A percentile compares a stretch with the other conserved stretches of the same genome.
phyloP scores from a whole-genome alignment of 2,888 invertebrate species.

The Epinotia ramella region DNA sequence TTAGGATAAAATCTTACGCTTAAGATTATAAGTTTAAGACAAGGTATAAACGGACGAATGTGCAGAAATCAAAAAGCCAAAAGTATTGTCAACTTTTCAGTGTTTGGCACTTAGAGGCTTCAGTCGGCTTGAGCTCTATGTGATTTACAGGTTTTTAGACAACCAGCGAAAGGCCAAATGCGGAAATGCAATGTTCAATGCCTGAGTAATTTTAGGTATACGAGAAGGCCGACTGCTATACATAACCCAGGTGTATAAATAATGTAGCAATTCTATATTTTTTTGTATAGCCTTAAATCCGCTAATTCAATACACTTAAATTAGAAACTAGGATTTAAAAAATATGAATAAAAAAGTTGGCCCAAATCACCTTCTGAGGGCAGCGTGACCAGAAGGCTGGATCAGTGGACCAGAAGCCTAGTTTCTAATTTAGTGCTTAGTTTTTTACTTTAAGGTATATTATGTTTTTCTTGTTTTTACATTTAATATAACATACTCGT shows the following conservation, averaged over 20 bases:
- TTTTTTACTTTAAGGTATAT: too few species aligned
- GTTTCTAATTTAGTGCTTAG: too few species aligned
- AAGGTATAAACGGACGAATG: not conserved
- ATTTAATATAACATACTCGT: too few species aligned
- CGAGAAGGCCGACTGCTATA: conserved; percentile 29
- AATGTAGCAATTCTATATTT: not conserved
- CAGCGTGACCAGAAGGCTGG: too few species aligned
- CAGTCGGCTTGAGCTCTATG: not conserved
- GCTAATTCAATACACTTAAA: not conserved
- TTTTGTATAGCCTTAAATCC: not conserved
- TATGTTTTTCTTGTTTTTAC: too few species aligned
- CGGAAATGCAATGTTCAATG: conserved; percentile 35
- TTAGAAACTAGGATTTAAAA: too few species aligned
- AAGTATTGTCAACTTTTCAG: not conserved
- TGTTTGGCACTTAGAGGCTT: not conserved
- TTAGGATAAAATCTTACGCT: too few species aligned
- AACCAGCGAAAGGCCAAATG: conserved; percentile 36
- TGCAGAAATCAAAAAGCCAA: not conserved
- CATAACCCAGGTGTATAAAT: not conserved
- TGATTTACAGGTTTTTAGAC: conserved; percentile 24
- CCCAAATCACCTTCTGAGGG: too few species aligned
- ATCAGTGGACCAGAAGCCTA: too few species aligned
- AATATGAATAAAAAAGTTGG: too few species aligned
- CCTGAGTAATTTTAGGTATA: conserved; percentile 17
- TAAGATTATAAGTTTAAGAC: too few species aligned